These are phyloP conservation scores for Onychostruthus taczanowskii DNA, from an alignment of 2,113 vertebrate genomes.

Conservation along the genomic window DNA sequence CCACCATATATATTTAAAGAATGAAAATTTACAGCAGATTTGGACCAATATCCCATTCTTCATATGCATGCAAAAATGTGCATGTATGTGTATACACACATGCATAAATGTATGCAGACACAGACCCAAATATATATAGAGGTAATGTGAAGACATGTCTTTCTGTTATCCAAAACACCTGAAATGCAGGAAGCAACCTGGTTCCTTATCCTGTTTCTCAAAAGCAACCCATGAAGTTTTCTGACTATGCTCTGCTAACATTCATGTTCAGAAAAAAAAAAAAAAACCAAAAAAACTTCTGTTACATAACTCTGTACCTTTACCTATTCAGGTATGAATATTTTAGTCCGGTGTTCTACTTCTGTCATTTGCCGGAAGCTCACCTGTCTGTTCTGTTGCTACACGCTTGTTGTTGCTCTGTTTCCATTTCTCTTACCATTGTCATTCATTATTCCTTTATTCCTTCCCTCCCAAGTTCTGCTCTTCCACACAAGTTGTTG, in stretches of 20 bases:
- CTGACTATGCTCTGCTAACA: not conserved
- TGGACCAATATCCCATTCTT: not conserved
- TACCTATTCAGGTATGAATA: not conserved
- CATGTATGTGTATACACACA: no score
- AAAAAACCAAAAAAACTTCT: not conserved
- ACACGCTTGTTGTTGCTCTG: not conserved
- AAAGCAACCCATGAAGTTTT: not conserved
- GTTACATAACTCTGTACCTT: not conserved
- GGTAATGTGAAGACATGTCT: not conserved
- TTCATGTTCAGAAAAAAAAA: not conserved
- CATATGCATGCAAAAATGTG: not conserved
- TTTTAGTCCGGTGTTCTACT: not conserved
- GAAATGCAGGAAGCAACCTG: not conserved
- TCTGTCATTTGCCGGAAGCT: not conserved
- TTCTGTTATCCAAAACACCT: not conserved
- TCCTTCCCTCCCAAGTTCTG: not conserved
- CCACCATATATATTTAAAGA: not conserved
- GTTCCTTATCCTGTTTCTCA: not conserved
- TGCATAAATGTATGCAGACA: not conserved
- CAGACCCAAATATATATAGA: not conserved
- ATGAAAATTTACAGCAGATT: not conserved
- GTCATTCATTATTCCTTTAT: not conserved
- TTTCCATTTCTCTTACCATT: not conserved
- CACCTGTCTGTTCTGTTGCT: not conserved
- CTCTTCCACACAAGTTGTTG: not conserved